Base-by-base conservation (phyloP, 2,888 invertebrate species). In the Oligia strigilis region DNA sequence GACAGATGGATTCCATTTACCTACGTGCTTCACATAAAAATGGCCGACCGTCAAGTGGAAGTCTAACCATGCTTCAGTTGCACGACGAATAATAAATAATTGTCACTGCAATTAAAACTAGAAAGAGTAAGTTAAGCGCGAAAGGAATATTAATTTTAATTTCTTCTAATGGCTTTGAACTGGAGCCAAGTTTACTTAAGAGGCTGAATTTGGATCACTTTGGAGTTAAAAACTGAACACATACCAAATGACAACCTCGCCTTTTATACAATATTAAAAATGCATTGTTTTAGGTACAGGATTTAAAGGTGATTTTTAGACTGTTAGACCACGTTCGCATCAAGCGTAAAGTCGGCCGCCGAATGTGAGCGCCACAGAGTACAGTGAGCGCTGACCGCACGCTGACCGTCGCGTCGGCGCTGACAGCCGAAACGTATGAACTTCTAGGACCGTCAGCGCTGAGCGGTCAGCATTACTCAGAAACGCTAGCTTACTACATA, bases 141-240 rank as follows among this genome's bases (percentile, higher is more conserved):
- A 77, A 80, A 74, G 65, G 75, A 82, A 78, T 82, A 77, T 86
- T 87, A 87, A 87, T 82, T 85, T 85, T 78, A 84, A 86, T 84
- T 58, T 75, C 72, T 70, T 67, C 55, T 87, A 87, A 87, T 85
- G 60, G 67, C n/a, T 73, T 65, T 82, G 66, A 82, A 70, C 58
- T 71, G 75, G 43, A 67, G 77, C 72, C 70, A 82, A 82, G 60
- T 73, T 79, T 72, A 69, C 40, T 72, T 49, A 49, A 49, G 0
- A 49, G 4, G 49, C 49, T 49, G 14, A 49, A 49, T 49, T 49
- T 49, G 14, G 49, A 49, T 49, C 49, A 14, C 14, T 49, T 49
- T 49, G 49, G 49, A 4, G 14, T 14, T 14, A 14, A 5, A 49
- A 49, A 49, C 49, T 13, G 49, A 49, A 49, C 4, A 13, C 49